phyloP scores from a whole-genome alignment of 2,888 invertebrate genomes.

The Zelleria hepariella region DNA sequence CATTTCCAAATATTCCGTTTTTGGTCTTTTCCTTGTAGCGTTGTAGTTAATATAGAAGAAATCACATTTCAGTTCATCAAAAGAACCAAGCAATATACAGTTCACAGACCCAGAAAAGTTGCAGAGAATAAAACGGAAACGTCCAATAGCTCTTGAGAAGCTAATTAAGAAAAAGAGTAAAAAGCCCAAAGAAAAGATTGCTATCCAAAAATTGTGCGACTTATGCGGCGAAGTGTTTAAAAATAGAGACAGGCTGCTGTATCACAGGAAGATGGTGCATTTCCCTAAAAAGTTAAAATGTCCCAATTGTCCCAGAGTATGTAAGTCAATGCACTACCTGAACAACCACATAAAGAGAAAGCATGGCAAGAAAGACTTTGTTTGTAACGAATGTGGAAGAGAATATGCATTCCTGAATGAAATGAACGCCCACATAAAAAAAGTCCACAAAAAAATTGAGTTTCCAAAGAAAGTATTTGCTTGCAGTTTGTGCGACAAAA shows the following conservation, averaged over 20 bases:
- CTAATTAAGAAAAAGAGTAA: slow-evolving; percentile 19
- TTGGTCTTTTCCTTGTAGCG: slow-evolving; percentile 11
- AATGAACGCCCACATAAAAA: slow-evolving; percentile 38
- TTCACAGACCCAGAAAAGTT: neutral
- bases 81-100: slow-evolving; percentile 4
- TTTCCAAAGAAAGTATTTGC: slow-evolving; percentile 31
- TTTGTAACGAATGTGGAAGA: slow-evolving; percentile 47
- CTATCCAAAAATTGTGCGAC: slow-evolving; percentile 42
- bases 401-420: slow-evolving; percentile 48
- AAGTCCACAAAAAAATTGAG: slow-evolving; percentile 39
- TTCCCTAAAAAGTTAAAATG: slow-evolving; percentile 38
- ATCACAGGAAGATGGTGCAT: slow-evolving; percentile 42
- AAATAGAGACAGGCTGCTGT: slow-evolving; percentile 29
- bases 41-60: slow-evolving; percentile 8
- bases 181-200: slow-evolving; percentile 13
- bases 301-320: slow-evolving; percentile 38
- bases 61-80: slow-evolving; percentile 34
- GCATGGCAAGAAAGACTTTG: slow-evolving; percentile 41
- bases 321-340: slow-evolving; percentile 39
- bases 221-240: slow-evolving; percentile 48
- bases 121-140: slow-evolving; percentile 16
- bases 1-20: slow-evolving; percentile 5
- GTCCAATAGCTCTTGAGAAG: slow-evolving; percentile 11
- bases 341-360: slow-evolving; percentile 45
- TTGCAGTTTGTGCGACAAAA: slow-evolving; percentile 55